Evolutionary conservation across 2,797 vertebrate genomes (phyloP), one percentile per base, ranked within the genome.

Genomic region (Eurystomus glaucurus): DNA sequence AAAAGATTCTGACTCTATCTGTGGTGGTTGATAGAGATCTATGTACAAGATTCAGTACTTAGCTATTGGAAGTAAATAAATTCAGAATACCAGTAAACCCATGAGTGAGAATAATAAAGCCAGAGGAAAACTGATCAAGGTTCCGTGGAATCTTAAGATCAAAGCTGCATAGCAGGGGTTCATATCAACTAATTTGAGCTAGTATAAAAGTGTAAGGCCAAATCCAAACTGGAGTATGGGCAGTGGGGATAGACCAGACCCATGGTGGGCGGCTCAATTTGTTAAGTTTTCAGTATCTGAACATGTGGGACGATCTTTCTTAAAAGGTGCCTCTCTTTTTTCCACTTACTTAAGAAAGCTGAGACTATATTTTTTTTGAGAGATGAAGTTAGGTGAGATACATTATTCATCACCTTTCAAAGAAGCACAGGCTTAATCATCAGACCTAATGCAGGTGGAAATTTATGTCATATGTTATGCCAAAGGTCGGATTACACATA

Each of bases 401-500:
- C 58, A 95, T 92, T 94, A 96, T 87, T 94, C 91, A 92, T 84
- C 74, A 76, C 70, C 25, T 91, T 96, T 41, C 74, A 76, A 41
- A 92, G 95, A 19, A 87, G 74, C 43, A 55, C 0, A 0, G 62
- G 69, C 31, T 93, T 93, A 93, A 94, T 94, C 88, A 94, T 43
- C 81, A 70, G 75, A 69, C 33, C 72, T 78, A 93, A 94, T 86
- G 79, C 88, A 78, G 74, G 91, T 79, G 54, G 85, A 96, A 95
- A 95, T 95, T 92, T 89, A 87, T 95, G 95, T 91, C 66, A 28
- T 19, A 43, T 77, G 86, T 74, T 93, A 83, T 71, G 78, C 86
- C 93, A 96, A 94, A 95, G 92, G 92, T 96, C 93, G 93, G 94
- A 94, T 94, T 96, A 96, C 71, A 91, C 68, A 75, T 94, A 95